Evolutionary conservation across 2,113 vertebrate species (phyloP).

Genomic region (Chaetodon auriga): DNA sequence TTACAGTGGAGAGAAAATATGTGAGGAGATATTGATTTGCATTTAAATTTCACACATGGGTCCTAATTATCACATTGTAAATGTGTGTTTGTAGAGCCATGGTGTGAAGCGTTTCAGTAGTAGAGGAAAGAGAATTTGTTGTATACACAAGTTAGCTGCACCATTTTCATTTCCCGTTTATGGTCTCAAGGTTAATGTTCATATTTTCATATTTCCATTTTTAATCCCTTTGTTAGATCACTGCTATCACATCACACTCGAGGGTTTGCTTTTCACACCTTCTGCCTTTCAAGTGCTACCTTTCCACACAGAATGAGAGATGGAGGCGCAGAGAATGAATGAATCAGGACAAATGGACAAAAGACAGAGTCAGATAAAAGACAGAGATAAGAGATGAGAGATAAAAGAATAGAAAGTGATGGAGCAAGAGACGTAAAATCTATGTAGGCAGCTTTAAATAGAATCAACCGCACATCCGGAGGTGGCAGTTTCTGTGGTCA

Average conservation of each 20-base stretch:
- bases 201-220: conserved; percentile 23
- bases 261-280: conserved; percentile 62
- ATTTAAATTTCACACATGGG: conserved; percentile 72
- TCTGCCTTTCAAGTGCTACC: conserved; percentile 40
- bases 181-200: conserved; percentile 52
- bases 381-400: conserved; percentile 5
- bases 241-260: conserved; percentile 39
- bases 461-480: conserved; percentile 39
- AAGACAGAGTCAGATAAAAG: conserved; percentile 24
- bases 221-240: conserved; percentile 35
- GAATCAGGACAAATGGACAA: conserved; percentile 12
- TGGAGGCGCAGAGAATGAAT: neutral
- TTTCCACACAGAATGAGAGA: conserved; percentile 49
- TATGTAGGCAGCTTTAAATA: conserved; percentile 71
- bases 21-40: conserved; percentile 69
- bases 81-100: conserved; percentile 52
- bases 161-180: conserved; percentile 42
- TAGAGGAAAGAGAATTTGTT: conserved; percentile 38
- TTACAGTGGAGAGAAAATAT: conserved; percentile 53
- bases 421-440: conserved; percentile 5
- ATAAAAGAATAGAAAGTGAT: conserved; percentile 14
- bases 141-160: conserved; percentile 41
- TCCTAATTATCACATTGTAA: conserved; percentile 71
- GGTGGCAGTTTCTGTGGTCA: conserved; percentile 68
- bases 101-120: conserved; percentile 41